A percentile compares a stretch with the other conserved stretches of the same genome.
phyloP scores from a whole-genome alignment of 2,888 invertebrate species.

The Ischnura elegans region DNA sequence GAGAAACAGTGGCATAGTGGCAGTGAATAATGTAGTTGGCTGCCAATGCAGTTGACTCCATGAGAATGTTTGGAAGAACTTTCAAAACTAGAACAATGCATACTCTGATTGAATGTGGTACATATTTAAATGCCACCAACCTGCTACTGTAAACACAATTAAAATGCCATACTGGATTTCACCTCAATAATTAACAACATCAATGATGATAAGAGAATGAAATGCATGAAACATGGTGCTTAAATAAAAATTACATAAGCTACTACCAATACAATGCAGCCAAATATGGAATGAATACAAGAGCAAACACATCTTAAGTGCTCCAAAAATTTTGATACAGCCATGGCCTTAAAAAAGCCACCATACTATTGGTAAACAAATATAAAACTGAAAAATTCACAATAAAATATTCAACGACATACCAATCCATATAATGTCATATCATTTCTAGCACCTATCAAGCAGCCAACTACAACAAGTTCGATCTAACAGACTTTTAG shows the following conservation, averaged over 20 bases:
- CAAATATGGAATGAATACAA: neutral
- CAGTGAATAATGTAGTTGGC: neutral
- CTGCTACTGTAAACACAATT: neutral
- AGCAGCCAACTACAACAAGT: neutral
- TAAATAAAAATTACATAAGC: neutral
- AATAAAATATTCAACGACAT: neutral
- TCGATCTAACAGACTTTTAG: neutral
- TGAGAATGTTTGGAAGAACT: neutral
- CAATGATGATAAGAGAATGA: neutral
- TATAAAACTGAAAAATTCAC: neutral
- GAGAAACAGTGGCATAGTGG: constrained; percentile 46
- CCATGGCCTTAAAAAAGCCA: neutral
- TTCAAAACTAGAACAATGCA: neutral
- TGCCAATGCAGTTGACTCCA: neutral
- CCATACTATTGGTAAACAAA: neutral
- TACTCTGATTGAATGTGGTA: neutral
- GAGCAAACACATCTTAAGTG: neutral
- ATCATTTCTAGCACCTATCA: neutral
- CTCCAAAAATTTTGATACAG: neutral
- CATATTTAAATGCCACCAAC: neutral
- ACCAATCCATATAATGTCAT: neutral
- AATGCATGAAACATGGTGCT: neutral
- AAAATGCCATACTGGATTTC: neutral
- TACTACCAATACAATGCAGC: neutral
- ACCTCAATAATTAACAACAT: neutral